These are phyloP conservation scores for Exephanes ischioxanthus DNA, from an alignment of 2,888 invertebrate genomes.

Conservation along the genomic window DNA sequence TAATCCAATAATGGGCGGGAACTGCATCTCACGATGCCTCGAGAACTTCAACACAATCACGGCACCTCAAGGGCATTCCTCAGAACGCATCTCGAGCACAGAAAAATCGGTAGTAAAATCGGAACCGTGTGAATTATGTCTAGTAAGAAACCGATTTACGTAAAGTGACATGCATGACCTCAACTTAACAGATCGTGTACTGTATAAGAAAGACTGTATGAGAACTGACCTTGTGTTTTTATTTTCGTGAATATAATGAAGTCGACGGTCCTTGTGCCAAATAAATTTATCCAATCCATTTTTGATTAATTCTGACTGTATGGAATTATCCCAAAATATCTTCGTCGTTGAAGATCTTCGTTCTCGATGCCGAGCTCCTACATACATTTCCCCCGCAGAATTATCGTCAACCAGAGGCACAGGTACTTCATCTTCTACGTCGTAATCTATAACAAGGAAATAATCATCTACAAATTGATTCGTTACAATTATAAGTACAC, in stretches of 20 bases:
- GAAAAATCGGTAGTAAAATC: no score
- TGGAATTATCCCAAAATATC: slow-evolving; percentile 68
- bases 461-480: no score
- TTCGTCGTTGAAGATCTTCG: slow-evolving; percentile 77
- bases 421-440: slow-evolving; percentile 68
- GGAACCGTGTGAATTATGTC: no score
- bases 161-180: no score
- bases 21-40: no score
- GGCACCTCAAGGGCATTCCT: no score
- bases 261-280: neutral
- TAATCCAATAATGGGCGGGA: no score
- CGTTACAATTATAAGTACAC: neutral
- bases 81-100: no score
- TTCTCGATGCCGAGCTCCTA: slow-evolving; percentile 73
- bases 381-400: slow-evolving; percentile 71
- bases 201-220: neutral
- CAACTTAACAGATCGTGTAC: neutral
- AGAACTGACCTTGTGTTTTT: slow-evolving; percentile 19
- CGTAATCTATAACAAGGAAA: slow-evolving; percentile 72
- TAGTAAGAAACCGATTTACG: no score
- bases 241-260: neutral
- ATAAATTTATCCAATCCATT: slow-evolving; percentile 15
- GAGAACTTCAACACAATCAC: no score
- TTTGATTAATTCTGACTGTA: slow-evolving; percentile 56
- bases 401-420: slow-evolving; percentile 73